These are phyloP conservation scores for Corydoras sp. DNA, from an alignment of 2,113 vertebrate genomes.

Conservation along the genomic window DNA sequence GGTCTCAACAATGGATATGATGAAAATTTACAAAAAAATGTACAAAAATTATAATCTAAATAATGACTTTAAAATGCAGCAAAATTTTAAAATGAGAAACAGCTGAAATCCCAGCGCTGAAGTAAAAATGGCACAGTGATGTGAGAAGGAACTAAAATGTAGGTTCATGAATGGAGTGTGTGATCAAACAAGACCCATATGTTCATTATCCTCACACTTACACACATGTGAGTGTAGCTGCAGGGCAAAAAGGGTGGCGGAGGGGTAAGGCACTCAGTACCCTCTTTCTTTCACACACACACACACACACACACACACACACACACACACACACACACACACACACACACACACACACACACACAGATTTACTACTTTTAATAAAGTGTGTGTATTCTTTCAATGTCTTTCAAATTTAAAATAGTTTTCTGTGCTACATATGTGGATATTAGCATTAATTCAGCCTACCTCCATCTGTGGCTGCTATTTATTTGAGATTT, in stretches of 20 bases:
- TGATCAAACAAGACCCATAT: constrained; percentile 41
- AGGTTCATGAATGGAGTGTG: constrained; percentile 11
- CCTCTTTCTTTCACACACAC: background rate
- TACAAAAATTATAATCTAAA: too few relatives aligned
- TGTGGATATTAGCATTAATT: too few relatives aligned
- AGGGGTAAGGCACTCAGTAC: constrained; percentile 7
- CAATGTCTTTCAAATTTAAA: too few relatives aligned
- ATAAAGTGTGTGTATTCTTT: constrained; percentile 61
- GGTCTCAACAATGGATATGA: too few relatives aligned
- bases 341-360: background rate
- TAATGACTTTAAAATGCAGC: background rate
- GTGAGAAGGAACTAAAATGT: background rate
- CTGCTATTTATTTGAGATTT: too few relatives aligned
- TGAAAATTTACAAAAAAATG: too few relatives aligned
- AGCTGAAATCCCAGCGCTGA: background rate
- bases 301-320: constrained; percentile 12
- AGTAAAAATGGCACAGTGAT: constrained; percentile 7
- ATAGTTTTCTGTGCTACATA: too few relatives aligned
- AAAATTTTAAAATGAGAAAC: background rate
- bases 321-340: constrained; percentile 10
- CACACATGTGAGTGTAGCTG: constrained; percentile 21
- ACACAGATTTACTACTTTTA: constrained; percentile 65
- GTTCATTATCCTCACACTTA: constrained; percentile 26
- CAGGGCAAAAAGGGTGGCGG: constrained; percentile 10
- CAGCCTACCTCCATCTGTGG: too few relatives aligned